A percentile compares a stretch with the other conserved stretches of the same genome.
phyloP scores from a whole-genome alignment of 2,113 vertebrate genomes.

The Rhinichthys klamathensis region DNA sequence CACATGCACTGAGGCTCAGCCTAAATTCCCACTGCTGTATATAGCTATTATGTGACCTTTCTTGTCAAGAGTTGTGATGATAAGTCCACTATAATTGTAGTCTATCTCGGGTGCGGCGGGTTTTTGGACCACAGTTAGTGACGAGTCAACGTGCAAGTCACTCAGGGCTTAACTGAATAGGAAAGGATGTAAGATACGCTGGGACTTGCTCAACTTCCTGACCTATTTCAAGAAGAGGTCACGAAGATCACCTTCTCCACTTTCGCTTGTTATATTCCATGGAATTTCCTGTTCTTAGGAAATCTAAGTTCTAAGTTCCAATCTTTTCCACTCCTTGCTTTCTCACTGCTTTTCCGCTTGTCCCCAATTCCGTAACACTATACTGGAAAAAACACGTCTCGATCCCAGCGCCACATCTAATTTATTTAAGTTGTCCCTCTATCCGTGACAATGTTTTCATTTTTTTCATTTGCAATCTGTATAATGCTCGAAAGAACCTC shows the following conservation, averaged over 20 bases:
- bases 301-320: too few relatives aligned
- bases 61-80: neutral
- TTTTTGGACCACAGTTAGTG: neutral
- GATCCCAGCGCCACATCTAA: neutral
- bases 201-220: constrained; percentile 52
- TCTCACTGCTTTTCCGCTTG: neutral
- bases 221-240: constrained; percentile 40
- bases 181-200: constrained; percentile 65
- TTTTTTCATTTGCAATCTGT: neutral
- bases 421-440: neutral
- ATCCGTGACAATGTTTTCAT: neutral
- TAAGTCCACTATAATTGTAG: neutral
- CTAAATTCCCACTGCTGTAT: neutral
- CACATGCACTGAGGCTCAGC: neutral
- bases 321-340: neutral
- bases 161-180: constrained; percentile 49
- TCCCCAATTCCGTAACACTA: neutral
- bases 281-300: constrained; percentile 23
- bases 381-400: neutral
- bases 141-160: constrained; percentile 34
- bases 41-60: constrained; percentile 7
- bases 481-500: neutral
- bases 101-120: neutral
- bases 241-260: constrained; percentile 34
- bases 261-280: constrained; percentile 12